Evolutionary conservation across 1,140 invertebrate species (phyloP), one percentile per base, ranked within the genome.

Genomic region (Philopotamus ludificatus): DNA sequence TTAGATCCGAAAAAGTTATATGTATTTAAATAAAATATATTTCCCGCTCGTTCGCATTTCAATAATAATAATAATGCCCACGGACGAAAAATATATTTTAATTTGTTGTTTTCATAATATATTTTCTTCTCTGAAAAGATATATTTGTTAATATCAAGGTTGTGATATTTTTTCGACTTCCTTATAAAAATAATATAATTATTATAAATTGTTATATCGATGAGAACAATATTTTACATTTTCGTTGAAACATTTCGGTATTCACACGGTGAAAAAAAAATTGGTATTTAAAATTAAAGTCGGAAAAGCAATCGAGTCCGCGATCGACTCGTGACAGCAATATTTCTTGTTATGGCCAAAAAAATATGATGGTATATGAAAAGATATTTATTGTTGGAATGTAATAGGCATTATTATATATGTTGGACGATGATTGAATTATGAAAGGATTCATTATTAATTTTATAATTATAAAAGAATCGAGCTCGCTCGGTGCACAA

Each of bases 81-180:
- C n/a, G n/a, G n/a, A n/a, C n/a, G n/a, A n/a, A n/a, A n/a, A n/a
- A n/a, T n/a, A n/a, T n/a, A n/a, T n/a, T n/a, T n/a, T n/a, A n/a
- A n/a, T n/a, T n/a, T n/a, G n/a, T n/a, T n/a, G n/a, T n/a, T n/a
- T n/a, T n/a, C n/a, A n/a, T n/a, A n/a, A n/a, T n/a, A n/a, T n/a
- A 10, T 58, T 21, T 58, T 42, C 44, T 16, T 58, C 41, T 44
- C 34, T 58, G 44, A n/a, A 60, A 47, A 60, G 41, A 60, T 47
- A 60, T 60, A 60, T 60, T 60, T 60, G 44, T 60, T 60, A 47
- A 60, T 60, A 60, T 60, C 57, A 60, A 47, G 57, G 57, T 60
- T 60, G 57, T 60, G 57, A 60, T 60, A 60, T 47, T 60, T 60
- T 60, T 60, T 60, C 44, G 57, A 60, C 47, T 41, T 60, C 44